Evolutionary conservation across 2,797 vertebrate genomes (phyloP).

Genomic region (Hafferia zeledoni): DNA sequence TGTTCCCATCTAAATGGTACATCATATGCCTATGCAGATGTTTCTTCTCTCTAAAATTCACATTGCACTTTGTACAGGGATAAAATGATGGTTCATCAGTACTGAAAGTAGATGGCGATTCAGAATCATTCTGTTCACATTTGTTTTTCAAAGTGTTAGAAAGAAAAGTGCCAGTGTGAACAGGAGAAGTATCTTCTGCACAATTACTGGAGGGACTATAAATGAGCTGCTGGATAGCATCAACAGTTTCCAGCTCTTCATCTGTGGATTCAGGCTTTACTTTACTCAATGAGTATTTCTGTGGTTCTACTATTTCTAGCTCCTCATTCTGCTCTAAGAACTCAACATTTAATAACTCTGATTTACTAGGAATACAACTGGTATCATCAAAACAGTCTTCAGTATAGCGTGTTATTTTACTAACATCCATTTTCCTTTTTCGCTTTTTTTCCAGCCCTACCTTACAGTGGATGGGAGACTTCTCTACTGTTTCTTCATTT

Average conservation of each 20-base stretch:
- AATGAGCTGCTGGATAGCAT: slow-evolving; percentile 83
- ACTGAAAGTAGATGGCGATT: slow-evolving; percentile 82
- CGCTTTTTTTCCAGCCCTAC: slow-evolving; percentile 80
- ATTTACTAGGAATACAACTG: slow-evolving; percentile 78
- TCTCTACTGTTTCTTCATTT: slow-evolving; percentile 83
- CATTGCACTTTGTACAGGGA: slow-evolving; percentile 92
- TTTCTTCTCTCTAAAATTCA: slow-evolving; percentile 92
- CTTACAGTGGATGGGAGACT: slow-evolving; percentile 77
- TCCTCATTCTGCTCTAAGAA: slow-evolving; percentile 82
- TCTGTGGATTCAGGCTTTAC: slow-evolving; percentile 83
- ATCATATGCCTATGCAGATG: slow-evolving; percentile 97
- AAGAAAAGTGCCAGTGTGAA: slow-evolving; percentile 84
- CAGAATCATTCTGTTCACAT: slow-evolving; percentile 84
- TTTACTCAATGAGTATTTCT: slow-evolving; percentile 83
- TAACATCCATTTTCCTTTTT: slow-evolving; percentile 86
- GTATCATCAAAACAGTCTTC: slow-evolving; percentile 84
- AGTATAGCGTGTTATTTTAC: slow-evolving; percentile 81
- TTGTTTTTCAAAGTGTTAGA: slow-evolving; percentile 81
- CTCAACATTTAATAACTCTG: slow-evolving; percentile 77
- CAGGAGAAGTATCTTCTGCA: slow-evolving; percentile 84
- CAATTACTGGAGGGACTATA: slow-evolving; percentile 80
- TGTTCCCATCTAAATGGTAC: slow-evolving; percentile 95
- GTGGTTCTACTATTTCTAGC: slow-evolving; percentile 76
- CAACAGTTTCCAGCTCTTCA: slow-evolving; percentile 81
- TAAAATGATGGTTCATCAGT: slow-evolving; percentile 88